Conservation (phyloP, 1,140 invertebrate genomes). For the Leptestheria dahalacensis region DNA sequence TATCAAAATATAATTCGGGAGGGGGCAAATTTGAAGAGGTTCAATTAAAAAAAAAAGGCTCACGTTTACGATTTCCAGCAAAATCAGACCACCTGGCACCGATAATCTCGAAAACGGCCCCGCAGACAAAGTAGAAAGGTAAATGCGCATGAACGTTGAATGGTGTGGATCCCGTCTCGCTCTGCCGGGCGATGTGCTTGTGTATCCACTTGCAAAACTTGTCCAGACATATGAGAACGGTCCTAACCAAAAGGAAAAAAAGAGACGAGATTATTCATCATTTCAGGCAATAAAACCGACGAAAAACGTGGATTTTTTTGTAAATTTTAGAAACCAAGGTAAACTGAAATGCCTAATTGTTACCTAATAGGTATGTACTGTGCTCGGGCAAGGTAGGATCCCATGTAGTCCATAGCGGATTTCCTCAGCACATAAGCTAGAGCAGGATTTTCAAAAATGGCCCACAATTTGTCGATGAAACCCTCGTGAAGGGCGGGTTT, state of each 20-base stretch:
- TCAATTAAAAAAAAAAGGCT: slow-evolving; percentile 25
- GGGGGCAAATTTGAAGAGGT: slow-evolving; percentile 9
- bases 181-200: slow-evolving; percentile 47
- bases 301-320: background rate
- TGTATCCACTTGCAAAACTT: slow-evolving; percentile 57
- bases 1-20: slow-evolving; percentile 4
- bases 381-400: slow-evolving; percentile 53
- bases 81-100: slow-evolving; percentile 73
- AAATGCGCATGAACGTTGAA: slow-evolving; percentile 47
- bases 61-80: slow-evolving; percentile 54
- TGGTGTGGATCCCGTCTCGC: slow-evolving; percentile 28
- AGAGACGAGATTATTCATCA: no score
- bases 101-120: slow-evolving; percentile 78
- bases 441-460: slow-evolving; percentile 50
- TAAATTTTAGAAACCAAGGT: slow-evolving; percentile 16
- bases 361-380: slow-evolving; percentile 49
- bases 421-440: slow-evolving; percentile 47
- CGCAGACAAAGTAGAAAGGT: slow-evolving; percentile 78
- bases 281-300: no score
- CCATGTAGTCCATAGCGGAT: slow-evolving; percentile 51
- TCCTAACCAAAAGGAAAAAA: no score
- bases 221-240: slow-evolving; percentile 42
- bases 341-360: slow-evolving; percentile 16
- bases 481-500: slow-evolving; percentile 44
- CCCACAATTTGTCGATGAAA: slow-evolving; percentile 59